phyloP scores from a whole-genome alignment of 2,113 vertebrate species.

The Eulemur rufifrons region DNA sequence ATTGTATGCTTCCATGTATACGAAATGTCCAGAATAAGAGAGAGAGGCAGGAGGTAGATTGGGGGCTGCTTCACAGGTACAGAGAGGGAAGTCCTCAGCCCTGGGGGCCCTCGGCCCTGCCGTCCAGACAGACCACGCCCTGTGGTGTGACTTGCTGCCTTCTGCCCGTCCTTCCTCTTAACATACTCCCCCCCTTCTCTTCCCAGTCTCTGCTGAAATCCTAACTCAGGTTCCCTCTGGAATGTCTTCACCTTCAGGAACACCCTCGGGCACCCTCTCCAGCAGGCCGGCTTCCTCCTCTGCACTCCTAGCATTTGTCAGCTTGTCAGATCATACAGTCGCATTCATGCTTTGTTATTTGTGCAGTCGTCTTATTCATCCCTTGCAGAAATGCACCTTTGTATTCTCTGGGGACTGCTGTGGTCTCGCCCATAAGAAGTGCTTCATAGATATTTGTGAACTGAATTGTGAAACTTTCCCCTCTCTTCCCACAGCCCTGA shows the following conservation, averaged over 20 bases:
- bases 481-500: neutral
- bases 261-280: neutral
- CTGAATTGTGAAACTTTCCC: too few relatives aligned
- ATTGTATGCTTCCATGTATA: neutral
- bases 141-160: neutral
- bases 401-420: neutral
- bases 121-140: neutral
- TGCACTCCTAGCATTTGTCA: too few relatives aligned
- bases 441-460: too few relatives aligned
- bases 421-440: neutral
- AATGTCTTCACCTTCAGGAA: accelerated
- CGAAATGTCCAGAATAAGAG: neutral
- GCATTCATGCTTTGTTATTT: neutral
- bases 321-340: accelerated
- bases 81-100: neutral
- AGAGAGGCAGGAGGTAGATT: neutral
- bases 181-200: neutral
- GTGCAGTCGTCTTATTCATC: too few relatives aligned
- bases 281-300: accelerated
- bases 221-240: too few relatives aligned
- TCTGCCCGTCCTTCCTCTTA: neutral
- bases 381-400: neutral
- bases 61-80: neutral
- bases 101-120: neutral
- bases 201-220: neutral